Base-by-base conservation (phyloP, 1,140 invertebrate genomes). In the Anastrepha ludens region DNA sequence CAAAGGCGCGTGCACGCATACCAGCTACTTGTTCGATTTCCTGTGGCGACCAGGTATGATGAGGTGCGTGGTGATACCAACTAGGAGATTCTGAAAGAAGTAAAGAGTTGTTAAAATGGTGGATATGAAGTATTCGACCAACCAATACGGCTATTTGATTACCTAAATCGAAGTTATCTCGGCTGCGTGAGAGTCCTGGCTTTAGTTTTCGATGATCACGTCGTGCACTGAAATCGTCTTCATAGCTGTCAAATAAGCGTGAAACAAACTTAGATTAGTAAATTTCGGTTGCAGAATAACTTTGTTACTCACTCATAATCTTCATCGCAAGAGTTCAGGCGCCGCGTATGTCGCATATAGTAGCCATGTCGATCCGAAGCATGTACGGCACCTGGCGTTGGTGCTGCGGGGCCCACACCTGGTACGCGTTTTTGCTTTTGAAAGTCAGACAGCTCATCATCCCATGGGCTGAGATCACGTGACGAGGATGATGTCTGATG, bases 381-480 rank as follows among this genome's bases (percentile, higher is more conserved):
- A 20, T 47, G 58, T 64, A 41, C 64, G 20, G 50, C 47, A 55
- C 74, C 39, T 74, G 41, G 70, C 13, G 65, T 55, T 39, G 50
- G 65, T 86, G 81, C 60, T n/a, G 64, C 3, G 44, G 59, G 78
- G 11, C 50, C 41, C 15, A 50, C 55, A 59, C 13, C 87, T 62
- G 88, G 89, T 81, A 88, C 29, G 29, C 89, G 89, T 9, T 88
- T 88, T 15, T 90, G 88, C 89, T 91, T 92, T 1, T 90, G 88
- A 90, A 92, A 93, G 67, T 93, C 92, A 0, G 94, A 93, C 0
- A 94, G 94, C 86, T 96, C 95, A 89, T 96, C 95, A 87, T 96
- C 96, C 96, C 96, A 96, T 7, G 96, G 96, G 70, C 96, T 96
- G 65, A 95, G 94, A 91, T 96, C 96, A 5, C 96, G 93, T 0